Conservation (phyloP, 2,888 invertebrate species). For the Sinhomidia bicolor region DNA sequence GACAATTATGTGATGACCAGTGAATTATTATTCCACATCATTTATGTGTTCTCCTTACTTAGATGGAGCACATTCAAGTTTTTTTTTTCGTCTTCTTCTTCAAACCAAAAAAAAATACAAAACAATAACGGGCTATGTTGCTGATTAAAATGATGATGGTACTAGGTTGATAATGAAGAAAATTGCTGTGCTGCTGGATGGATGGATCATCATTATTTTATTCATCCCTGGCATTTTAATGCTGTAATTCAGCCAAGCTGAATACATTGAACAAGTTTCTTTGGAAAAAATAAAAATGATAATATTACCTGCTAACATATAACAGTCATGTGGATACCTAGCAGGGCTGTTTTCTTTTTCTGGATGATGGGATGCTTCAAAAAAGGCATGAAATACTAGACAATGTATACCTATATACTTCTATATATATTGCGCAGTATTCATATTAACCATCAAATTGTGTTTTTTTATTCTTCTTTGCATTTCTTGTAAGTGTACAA, state of each 20-base stretch:
- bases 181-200: too few relatives aligned
- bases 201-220: too few relatives aligned
- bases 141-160: slow-evolving; percentile 50
- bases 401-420: too few relatives aligned
- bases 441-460: neutral
- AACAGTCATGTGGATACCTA: too few relatives aligned
- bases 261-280: neutral
- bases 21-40: slow-evolving; percentile 5
- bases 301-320: neutral
- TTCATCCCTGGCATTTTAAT: neutral
- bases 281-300: too few relatives aligned
- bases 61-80: too few relatives aligned
- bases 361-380: neutral
- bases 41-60: too few relatives aligned
- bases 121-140: neutral
- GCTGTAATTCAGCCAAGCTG: neutral
- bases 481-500: too few relatives aligned
- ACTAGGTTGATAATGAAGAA: slow-evolving; percentile 13
- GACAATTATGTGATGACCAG: slow-evolving; percentile 19
- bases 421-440: too few relatives aligned
- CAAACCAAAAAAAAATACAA: too few relatives aligned
- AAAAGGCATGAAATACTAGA: neutral
- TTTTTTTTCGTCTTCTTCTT: too few relatives aligned
- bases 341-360: neutral
- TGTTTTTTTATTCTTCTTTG: neutral